A percentile compares a stretch with the other conserved stretches of the same genome.
Evolutionary conservation across 2,888 invertebrate species (phyloP).

Genomic region (Saturnia pavonia): DNA sequence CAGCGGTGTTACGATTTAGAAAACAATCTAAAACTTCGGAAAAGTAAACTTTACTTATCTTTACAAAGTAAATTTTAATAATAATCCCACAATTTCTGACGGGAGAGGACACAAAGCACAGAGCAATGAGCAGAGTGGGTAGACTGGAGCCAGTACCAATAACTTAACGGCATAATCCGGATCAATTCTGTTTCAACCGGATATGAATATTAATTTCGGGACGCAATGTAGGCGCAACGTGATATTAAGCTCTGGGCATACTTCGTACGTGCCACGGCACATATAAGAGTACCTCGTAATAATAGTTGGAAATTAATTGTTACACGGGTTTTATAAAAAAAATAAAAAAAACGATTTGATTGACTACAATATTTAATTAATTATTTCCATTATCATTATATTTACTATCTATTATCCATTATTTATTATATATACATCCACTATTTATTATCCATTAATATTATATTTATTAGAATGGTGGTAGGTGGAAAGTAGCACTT

Average conservation of each 20-base stretch:
- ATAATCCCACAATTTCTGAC: neutral
- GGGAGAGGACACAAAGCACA: neutral
- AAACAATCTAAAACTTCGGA: too few relatives aligned
- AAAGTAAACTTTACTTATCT: neutral
- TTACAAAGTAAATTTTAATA: neutral
- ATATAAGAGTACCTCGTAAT: neutral
- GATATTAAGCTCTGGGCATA: constrained; percentile 9
- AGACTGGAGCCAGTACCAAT: neutral
- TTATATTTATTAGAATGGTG: too few relatives aligned
- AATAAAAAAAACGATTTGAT: neutral
- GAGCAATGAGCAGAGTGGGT: neutral
- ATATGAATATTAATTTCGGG: constrained; percentile 25
- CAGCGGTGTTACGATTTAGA: too few relatives aligned
- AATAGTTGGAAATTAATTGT: too few relatives aligned
- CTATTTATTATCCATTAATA: too few relatives aligned
- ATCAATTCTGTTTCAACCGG: constrained; percentile 24
- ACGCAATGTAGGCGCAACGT: constrained; percentile 20
- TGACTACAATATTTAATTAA: neutral
- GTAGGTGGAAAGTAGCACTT: too few relatives aligned
- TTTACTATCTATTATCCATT: too few relatives aligned
- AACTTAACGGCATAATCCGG: constrained; percentile 23
- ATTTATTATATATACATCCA: too few relatives aligned
- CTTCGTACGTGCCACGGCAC: neutral
- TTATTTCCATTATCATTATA: too few relatives aligned
- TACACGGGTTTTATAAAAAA: neutral